These are phyloP conservation scores for Drosophila nikananu DNA, from an alignment of 1,140 invertebrate species.

Conservation along the genomic window DNA sequence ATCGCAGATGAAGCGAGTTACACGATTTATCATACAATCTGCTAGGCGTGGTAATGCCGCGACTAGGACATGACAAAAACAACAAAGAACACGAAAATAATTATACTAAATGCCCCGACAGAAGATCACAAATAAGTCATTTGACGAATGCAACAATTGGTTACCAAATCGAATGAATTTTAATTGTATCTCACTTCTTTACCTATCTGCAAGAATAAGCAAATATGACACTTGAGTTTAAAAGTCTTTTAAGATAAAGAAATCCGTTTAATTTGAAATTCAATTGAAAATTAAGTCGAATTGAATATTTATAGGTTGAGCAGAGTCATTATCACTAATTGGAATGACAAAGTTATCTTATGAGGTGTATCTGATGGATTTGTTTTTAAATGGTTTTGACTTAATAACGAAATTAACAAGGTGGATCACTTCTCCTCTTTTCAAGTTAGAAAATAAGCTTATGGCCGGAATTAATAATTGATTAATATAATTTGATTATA, in stretches of 20 bases:
- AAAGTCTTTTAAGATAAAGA: neutral
- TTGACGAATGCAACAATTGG: neutral
- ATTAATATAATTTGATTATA: neutral
- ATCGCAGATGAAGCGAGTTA: slow-evolving; percentile 29
- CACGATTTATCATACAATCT: slow-evolving; percentile 31
- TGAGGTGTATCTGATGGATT: neutral
- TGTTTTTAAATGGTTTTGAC: neutral
- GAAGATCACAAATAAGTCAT: neutral
- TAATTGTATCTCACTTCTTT: neutral
- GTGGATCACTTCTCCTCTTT: neutral
- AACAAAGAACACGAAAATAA: slow-evolving; percentile 8
- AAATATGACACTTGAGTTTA: neutral
- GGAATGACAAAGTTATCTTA: neutral
- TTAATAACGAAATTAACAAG: neutral
- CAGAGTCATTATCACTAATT: neutral
- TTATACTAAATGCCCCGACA: slow-evolving; percentile 10
- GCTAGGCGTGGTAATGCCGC: neutral
- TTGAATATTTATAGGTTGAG: neutral
- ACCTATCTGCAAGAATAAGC: neutral
- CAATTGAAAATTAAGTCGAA: neutral
- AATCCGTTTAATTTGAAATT: neutral
- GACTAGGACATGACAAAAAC: slow-evolving; percentile 9
- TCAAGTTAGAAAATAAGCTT: neutral
- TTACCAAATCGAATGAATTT: neutral
- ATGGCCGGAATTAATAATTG: neutral